Evolutionary conservation across 2,888 invertebrate species (phyloP).

Genomic region (Gastrophysa polygoni): DNA sequence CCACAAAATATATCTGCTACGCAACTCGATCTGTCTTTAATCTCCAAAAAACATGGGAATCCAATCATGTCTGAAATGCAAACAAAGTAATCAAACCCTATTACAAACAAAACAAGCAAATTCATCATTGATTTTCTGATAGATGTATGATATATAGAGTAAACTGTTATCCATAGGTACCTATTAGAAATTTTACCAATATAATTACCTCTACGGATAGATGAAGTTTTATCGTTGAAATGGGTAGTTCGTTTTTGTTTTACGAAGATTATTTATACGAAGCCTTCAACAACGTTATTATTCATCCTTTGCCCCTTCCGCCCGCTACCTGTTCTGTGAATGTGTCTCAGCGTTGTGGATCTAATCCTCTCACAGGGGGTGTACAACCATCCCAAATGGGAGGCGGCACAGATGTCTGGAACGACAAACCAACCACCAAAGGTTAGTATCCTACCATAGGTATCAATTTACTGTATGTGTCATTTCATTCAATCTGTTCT

Average conservation of each 20-base stretch:
- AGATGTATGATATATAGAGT: constrained; percentile 18
- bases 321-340: no score
- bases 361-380: background rate
- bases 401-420: constrained; percentile 39
- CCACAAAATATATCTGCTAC: no score
- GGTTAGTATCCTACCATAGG: constrained; percentile 30
- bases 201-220: background rate
- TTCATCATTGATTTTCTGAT: constrained; percentile 40
- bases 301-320: no score
- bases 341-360: background rate
- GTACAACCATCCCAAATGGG: background rate
- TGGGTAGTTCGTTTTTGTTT: constrained; percentile 33
- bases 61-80: constrained; percentile 32
- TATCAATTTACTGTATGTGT: no score
- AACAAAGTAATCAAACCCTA: constrained; percentile 34
- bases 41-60: constrained; percentile 33
- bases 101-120: constrained; percentile 31
- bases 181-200: background rate
- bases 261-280: constrained; percentile 27
- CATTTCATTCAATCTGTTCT: no score
- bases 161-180: background rate
- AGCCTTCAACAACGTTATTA: background rate
- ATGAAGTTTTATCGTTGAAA: constrained; percentile 1
- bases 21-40: background rate
- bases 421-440: constrained; percentile 33